These are phyloP conservation scores for Fistularia commersonii DNA, from an alignment of 2,797 vertebrate genomes.

Conservation along the genomic window DNA sequence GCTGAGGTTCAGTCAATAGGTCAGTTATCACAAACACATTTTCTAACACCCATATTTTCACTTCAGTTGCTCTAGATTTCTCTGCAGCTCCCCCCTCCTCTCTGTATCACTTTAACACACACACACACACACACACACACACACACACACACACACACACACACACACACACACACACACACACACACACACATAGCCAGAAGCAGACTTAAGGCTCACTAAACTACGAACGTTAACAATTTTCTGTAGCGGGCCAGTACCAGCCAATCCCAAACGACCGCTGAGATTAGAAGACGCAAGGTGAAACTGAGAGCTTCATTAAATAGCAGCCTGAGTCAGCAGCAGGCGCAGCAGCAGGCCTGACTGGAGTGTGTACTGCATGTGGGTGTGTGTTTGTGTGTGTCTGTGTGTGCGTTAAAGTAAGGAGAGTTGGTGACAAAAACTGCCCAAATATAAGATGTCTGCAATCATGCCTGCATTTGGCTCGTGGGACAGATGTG, in stretches of 20 bases:
- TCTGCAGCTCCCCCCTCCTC: background rate
- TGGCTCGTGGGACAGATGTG: slow-evolving; percentile 37
- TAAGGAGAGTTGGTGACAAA: slow-evolving; percentile 47
- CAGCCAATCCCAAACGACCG: slow-evolving; percentile 48
- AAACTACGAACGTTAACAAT: slow-evolving; percentile 58
- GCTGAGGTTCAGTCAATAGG: slow-evolving; percentile 42
- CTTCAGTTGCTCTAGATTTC: slow-evolving; percentile 6
- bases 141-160: slow-evolving; percentile 7
- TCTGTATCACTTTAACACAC: too few relatives aligned
- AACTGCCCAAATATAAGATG: slow-evolving; percentile 39
- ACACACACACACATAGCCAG: slow-evolving; percentile 13
- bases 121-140: background rate
- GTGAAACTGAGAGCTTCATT: slow-evolving; percentile 75
- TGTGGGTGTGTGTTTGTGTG: slow-evolving; percentile 29
- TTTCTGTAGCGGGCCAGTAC: slow-evolving; percentile 28
- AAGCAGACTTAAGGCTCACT: slow-evolving; percentile 36
- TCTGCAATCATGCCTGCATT: slow-evolving; percentile 27
- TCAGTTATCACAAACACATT: slow-evolving; percentile 21
- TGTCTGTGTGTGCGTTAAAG: slow-evolving; percentile 32
- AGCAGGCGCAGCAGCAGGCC: slow-evolving; percentile 47
- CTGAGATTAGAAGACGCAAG: slow-evolving; percentile 67
- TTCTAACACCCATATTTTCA: background rate
- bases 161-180: background rate
- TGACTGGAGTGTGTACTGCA: slow-evolving; percentile 34
- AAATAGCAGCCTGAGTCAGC: slow-evolving; percentile 78